Evolutionary conservation across 2,888 invertebrate genomes (phyloP), one percentile per base, ranked within the genome.

Genomic region (Thera britannica): DNA sequence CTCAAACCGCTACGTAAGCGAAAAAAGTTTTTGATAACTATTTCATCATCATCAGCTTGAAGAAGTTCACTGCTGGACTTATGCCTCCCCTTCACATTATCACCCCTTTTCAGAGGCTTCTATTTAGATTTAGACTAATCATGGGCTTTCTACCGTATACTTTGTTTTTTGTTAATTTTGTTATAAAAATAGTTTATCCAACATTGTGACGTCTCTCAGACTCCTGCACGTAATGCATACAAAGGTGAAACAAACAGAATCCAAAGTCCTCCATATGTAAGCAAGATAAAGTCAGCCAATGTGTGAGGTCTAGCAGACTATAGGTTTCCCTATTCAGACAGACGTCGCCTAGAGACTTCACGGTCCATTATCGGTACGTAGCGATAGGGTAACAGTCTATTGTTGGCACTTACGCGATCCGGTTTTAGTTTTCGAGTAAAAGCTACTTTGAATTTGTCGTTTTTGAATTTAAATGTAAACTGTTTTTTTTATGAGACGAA

Each of bases 341-440:
- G 84, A 81, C 80, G 74, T 83, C 79, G 86, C 81, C 89, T 79
- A 70, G 90, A 90, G 90, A 90, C 80, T 90, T 89, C 89, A 84
- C 87, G 86, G 79, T 85, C 87, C 88, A 90, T 91, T 91, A 91
- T 91, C 90, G 86, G 86, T 78, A 82, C 77, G 80, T 80, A 77
- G 84, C 87, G 89, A 89, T 88, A 86, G 84, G 82, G 86, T 83
- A 85, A 85, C 84, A 84, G 87, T 85, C 85, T 78, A 80, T 85
- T 84, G 89, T 83, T 84, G 84, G 81, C 88, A 87, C 89, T 89
- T 86, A 84, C 85, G 72, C 72, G 41, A 58, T 64, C 60, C 72
- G 77, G 83, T 80, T 80, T 82, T 81, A 84, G 79, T 79, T 84
- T 79, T 78, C 78, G 67, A 75, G 74, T 81, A 77, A 80, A 78